Evolutionary conservation across 2,113 vertebrate species (phyloP), one percentile per base, ranked within the genome.

Genomic region (Eublepharis macularius): DNA sequence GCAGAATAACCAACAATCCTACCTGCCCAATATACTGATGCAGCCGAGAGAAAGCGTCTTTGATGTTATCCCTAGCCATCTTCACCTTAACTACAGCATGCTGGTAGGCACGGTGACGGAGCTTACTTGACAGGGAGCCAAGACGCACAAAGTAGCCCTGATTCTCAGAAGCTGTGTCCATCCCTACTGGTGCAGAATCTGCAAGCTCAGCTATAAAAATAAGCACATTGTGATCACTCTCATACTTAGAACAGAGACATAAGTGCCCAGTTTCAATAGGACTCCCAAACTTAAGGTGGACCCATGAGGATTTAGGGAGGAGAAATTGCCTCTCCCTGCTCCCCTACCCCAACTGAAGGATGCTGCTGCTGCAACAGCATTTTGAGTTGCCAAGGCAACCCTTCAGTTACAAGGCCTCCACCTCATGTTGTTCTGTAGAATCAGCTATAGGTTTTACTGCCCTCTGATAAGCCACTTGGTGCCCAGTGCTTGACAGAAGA

Each of bases 101-200:
- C 49, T 96, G 73, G 0, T 95, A 96, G 4, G 96, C 96, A 51
- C 93, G 94, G 49, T 96, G 94, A 70, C 90, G 97, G 63, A 98
- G 96, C 51, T 95, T 95, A 39, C 95, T 69, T 0, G 96, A 97
- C 45, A 98, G 94, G 1, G 95, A 97, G 32, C 96, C 95, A 93
- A 99, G 90, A 2, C 97, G 96, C 34, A 97, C 94, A 4, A 98
- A 98, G 91, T 98, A 98, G 90, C 95, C 95, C 41, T 87, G 93
- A 14, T 89, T 65, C 21, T 87, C 91, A 0, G 84, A 83, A 12
- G 89, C 75, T 2, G 74, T 2, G 11, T 92, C 81, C 3, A 78
- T 60, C 29, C 91, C 94, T 60, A 94, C 94, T 12, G 91, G 8
- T 34, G 73, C 79, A 47, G 89, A 49, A 0, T 91, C 87, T 45